Base-by-base conservation (phyloP, 2,113 vertebrate species). In the Nesogale talazaci region DNA sequence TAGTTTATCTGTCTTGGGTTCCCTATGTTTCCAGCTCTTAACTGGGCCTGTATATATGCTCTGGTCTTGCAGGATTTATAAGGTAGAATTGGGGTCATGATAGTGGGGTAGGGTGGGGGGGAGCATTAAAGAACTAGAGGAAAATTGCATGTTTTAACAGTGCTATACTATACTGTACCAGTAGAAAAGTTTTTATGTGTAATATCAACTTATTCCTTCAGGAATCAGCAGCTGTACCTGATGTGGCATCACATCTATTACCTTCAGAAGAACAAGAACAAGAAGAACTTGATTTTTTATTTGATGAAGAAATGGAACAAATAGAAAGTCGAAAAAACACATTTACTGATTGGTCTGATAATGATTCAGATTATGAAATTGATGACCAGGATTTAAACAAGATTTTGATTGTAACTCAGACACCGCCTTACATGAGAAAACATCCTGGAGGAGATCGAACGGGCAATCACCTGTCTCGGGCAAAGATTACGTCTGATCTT, bases 201-300 rank as follows among this genome's bases (percentile, higher is more conserved):
- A 83, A 56, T 61, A 36, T 23, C 29, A 34, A 31, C 40, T 97
- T 91, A 61, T 89, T 83, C 85, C 65, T 69, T 38, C 85, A 99
- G 99, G 98, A 98, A 25, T 88, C 74, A 22, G 27, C 56, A 82
- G 46, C 89, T 92, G 2, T 86, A 36, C 27, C 83, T 92, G 91
- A 97, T 92, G 97, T 96, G 65, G 57, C 83, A 15, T 89, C 93
- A 94, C 95, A 88, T 83, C 96, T 93, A 11, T 93, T 94, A 23
- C 97, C 90, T 95, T 57, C 80, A 19, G 97, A 96, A 90, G 96
- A 98, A 63, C 93, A 98, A 34, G 98, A 98, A 89, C 98, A 99
- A 97, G 99, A 99, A 96, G 99, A 99, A 92, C 98, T 99, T 97
- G 99, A 99, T 97, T 99, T 99, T 97, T 96, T 99, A 95, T 98